phyloP scores from a whole-genome alignment of 2,797 vertebrate species.

The Sebastes alutus region DNA sequence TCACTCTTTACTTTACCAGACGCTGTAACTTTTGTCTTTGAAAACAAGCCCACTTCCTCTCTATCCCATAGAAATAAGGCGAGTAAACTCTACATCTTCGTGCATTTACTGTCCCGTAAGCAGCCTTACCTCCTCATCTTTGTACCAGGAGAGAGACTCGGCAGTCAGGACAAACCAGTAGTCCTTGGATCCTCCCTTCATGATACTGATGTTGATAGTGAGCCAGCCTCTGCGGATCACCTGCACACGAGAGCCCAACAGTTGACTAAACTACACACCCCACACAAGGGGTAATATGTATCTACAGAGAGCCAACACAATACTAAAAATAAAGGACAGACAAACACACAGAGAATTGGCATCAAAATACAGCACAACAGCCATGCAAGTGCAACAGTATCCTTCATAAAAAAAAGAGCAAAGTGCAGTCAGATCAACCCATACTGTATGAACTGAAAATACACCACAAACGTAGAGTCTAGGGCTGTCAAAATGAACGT shows the following conservation, averaged over 20 bases:
- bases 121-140: conserved; percentile 92
- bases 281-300: background rate
- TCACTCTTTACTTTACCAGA: background rate
- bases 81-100: background rate
- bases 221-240: conserved; percentile 96
- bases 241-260: conserved; percentile 70
- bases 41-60: background rate
- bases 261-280: conserved; percentile 10
- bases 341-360: background rate
- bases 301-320: background rate
- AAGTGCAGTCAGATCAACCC: background rate
- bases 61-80: background rate
- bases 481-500: too few relatives aligned
- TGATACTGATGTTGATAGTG: conserved; percentile 98
- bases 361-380: background rate
- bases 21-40: background rate
- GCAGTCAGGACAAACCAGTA: conserved; percentile 98
- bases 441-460: background rate
- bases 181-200: conserved; percentile 97
- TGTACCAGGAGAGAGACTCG: conserved; percentile 96
- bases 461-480: background rate
- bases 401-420: background rate
- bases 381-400: background rate
- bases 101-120: background rate
- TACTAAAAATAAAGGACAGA: background rate